Percentiles rank a stretch among this genome's conserved stretches.
phyloP scores from a whole-genome alignment of 2,797 vertebrate genomes.

The Acanthiza pusilla region DNA sequence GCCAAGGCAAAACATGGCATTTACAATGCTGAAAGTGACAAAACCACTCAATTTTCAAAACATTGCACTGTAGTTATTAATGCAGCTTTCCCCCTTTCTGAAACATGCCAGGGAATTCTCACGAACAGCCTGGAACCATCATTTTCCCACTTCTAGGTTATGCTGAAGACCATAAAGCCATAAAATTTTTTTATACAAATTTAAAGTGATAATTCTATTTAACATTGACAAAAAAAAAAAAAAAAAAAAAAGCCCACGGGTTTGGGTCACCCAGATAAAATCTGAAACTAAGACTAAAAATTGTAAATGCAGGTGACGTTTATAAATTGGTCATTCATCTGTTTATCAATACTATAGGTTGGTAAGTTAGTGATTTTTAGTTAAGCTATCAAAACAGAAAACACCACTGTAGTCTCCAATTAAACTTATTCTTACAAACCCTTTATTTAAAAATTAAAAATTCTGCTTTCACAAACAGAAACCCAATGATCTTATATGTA shows the following conservation, averaged over 20 bases:
- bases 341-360: neutral
- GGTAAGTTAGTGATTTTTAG: neutral
- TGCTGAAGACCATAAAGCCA: neutral
- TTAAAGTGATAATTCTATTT: neutral
- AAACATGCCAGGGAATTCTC: neutral
- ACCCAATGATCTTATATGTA: accelerated
- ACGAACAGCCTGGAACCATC: neutral
- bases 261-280: neutral
- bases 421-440: neutral
- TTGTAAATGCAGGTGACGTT: accelerated
- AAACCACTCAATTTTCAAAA: neutral
- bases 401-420: neutral
- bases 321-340: neutral
- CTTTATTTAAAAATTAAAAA: neutral
- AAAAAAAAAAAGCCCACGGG: no score
- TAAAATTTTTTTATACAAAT: neutral
- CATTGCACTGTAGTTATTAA: accelerated
- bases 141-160: neutral
- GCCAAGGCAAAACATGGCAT: neutral
- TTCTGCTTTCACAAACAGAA: neutral
- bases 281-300: neutral
- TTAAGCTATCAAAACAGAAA: neutral
- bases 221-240: neutral
- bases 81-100: neutral
- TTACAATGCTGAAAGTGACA: neutral